Evolutionary conservation across 2,113 vertebrate species (phyloP).

Genomic region (Myotis brandtii): DNA sequence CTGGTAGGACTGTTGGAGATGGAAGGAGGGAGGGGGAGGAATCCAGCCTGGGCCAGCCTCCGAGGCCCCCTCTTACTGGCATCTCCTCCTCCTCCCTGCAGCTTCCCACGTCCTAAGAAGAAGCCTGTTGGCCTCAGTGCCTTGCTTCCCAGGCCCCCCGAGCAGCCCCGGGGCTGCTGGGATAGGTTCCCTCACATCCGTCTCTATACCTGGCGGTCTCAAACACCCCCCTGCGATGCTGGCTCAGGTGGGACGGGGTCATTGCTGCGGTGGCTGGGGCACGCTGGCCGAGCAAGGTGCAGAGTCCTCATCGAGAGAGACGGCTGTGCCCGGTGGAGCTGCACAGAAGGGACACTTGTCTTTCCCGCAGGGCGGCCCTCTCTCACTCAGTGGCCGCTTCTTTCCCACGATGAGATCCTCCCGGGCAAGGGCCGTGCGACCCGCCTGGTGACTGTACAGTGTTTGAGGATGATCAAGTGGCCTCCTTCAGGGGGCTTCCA

Average conservation of each 20-base stretch:
- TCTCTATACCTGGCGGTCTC: background rate
- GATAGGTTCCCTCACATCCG: background rate
- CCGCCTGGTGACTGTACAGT: background rate
- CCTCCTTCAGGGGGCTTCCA: background rate
- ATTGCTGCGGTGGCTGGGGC: background rate
- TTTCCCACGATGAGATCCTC: background rate
- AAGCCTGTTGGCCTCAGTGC: background rate
- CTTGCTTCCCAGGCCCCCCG: background rate
- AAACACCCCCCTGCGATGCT: background rate
- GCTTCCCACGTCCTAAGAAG: background rate
- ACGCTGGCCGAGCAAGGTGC: rapidly evolving
- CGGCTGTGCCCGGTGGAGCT: rapidly evolving
- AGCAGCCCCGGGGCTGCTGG: background rate
- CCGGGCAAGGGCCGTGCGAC: rapidly evolving
- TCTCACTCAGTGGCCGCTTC: background rate
- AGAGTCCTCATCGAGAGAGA: rapidly evolving
- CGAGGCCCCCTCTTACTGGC: rapidly evolving
- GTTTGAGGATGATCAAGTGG: background rate
- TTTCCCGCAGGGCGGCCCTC: too few relatives aligned
- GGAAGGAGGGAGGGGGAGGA: background rate
- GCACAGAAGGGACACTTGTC: background rate
- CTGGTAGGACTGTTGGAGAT: background rate
- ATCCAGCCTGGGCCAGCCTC: background rate
- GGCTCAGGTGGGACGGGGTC: background rate
- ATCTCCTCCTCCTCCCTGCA: background rate